Evolutionary conservation across 2,797 vertebrate species (phyloP), one percentile per base, ranked within the genome.

Genomic region (Scolopax bukidnonensis): DNA sequence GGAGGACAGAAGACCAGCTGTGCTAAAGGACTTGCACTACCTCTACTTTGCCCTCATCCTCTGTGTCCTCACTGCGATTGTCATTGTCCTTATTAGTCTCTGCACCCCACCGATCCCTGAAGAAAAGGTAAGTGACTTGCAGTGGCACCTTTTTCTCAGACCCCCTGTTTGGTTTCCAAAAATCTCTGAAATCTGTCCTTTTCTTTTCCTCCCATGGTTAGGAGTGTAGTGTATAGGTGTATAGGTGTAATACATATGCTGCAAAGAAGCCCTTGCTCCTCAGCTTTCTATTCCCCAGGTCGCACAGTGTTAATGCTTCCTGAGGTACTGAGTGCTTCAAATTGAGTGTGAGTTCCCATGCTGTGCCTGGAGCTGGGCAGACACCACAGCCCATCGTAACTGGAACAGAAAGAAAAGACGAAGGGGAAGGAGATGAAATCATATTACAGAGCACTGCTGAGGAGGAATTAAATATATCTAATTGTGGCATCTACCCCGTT

Each of bases 11-110:
- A 98, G 99, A 15, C 99, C 99, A 2, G 87, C 98, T 3, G 11
- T 99, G 61, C 90, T 99, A 53, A 98, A 98, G 92, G 92, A 99
- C 10, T 95, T 99, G 71, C 99, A 99, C 96, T 99, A 99, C 95
- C 98, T 99, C 74, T 99, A 99, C 98, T 99, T 99, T n/a, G 99
- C 99, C 9, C 97, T 99, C 40, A 97, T 99, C 59, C 98, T 99
- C 70, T 98, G 98, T 9, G 97, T 54, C 71, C 68, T 99, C 81
- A 98, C 98, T 2, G 96, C 95, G 4, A 20, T 98, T 3, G 63
- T 98, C 93, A 99, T 98, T 6, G 14, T 97, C 59, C 61, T 86
- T 1, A 61, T 99, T 93, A 99, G 99, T 84, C 96, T 99, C 89
- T 98, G 97, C 91, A 99, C 99, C 2, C 77, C 98, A 3, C 98